Evolutionary conservation across 2,888 invertebrate genomes (phyloP).

Genomic region (Lissonota sp.): DNA sequence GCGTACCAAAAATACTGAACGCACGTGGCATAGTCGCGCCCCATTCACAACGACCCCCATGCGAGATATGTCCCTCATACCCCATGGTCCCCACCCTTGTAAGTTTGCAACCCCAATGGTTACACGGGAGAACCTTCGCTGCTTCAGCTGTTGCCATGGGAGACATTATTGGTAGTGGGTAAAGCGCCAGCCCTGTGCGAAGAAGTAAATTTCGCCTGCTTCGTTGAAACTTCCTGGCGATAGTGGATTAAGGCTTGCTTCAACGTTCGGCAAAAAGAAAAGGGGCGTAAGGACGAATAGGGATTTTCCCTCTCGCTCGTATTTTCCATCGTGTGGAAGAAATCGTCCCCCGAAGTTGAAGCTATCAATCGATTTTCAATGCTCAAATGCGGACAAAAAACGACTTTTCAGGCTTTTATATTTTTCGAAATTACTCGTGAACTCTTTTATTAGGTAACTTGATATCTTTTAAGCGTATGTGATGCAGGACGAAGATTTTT

Average conservation of each 20-base stretch:
- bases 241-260: neutral
- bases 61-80: slow-evolving; percentile 52
- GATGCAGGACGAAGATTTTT: neutral
- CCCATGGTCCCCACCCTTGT: slow-evolving; percentile 30
- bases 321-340: too few species aligned
- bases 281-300: neutral
- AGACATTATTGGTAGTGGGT: slow-evolving; percentile 66
- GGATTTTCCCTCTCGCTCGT: neutral
- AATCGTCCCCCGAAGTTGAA: neutral
- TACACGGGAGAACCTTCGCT: slow-evolving; percentile 40
- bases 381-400: too few species aligned
- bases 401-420: neutral
- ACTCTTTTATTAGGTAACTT: neutral
- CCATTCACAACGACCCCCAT: slow-evolving; percentile 74
- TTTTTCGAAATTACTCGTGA: neutral
- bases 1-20: slow-evolving; percentile 46
- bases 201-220: slow-evolving; percentile 83
- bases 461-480: neutral
- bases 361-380: neutral
- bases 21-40: slow-evolving; percentile 77
- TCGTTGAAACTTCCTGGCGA: slow-evolving; percentile 66
- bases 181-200: slow-evolving; percentile 70
- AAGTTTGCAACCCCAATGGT: slow-evolving; percentile 43
- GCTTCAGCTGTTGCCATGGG: slow-evolving; percentile 78
- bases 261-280: neutral